Evolutionary conservation across 2,113 vertebrate genomes (phyloP).

Genomic region (Acrocephalus arundinaceus): DNA sequence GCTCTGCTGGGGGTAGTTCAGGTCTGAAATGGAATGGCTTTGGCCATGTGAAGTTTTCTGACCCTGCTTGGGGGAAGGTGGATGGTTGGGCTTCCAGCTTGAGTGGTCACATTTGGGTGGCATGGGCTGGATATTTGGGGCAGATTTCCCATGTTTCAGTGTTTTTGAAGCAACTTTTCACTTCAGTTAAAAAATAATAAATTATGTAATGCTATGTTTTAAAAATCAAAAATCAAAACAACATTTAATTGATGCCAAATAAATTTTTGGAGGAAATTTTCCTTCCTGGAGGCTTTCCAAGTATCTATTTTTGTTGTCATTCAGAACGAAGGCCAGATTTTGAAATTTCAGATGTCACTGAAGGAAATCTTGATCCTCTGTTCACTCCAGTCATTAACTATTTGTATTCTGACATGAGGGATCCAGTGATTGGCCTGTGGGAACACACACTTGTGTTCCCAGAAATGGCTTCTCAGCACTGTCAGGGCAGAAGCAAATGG

Average conservation of each 20-base stretch:
- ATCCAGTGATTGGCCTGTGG: background rate
- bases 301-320: background rate
- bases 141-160: background rate
- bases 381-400: background rate
- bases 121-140: background rate
- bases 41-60: background rate
- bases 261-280: slow-evolving; percentile 7
- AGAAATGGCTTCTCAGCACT: background rate
- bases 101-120: background rate
- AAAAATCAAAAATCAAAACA: background rate
- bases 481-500: background rate
- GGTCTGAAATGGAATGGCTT: background rate
- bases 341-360: slow-evolving; percentile 4
- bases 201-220: background rate
- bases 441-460: background rate
- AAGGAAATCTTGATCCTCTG: background rate
- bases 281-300: background rate
- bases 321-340: background rate
- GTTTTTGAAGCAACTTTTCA: background rate
- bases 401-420: fast-evolving
- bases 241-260: background rate
- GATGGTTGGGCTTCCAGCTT: background rate
- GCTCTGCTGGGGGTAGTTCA: background rate
- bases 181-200: background rate
- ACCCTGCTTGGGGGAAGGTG: background rate